Evolutionary conservation across 2,113 vertebrate genomes (phyloP).

Genomic region (Psettodes erumei): DNA sequence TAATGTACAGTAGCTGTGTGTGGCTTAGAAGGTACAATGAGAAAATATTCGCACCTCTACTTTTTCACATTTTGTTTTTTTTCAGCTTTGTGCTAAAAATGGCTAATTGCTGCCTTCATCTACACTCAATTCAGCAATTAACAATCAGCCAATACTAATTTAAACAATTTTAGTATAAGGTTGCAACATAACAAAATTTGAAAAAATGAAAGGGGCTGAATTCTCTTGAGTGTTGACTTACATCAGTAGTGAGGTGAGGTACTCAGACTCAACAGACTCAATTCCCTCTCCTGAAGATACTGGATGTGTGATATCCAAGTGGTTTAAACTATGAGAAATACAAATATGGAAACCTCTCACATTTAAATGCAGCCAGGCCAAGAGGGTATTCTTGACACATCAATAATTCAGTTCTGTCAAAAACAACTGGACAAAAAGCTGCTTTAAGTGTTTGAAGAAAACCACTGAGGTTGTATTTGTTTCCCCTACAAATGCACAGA

Average conservation of each 20-base stretch:
- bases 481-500: conserved; percentile 11
- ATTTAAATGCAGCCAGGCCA: conserved; percentile 8
- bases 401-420: conserved; percentile 28
- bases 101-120: no score
- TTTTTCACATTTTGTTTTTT: no score
- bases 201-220: no score
- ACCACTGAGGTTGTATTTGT: conserved; percentile 23
- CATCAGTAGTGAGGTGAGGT: background rate
- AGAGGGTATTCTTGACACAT: conserved; percentile 13
- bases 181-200: no score
- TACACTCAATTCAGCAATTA: no score
- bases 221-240: conserved; percentile 17
- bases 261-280: background rate
- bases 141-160: no score
- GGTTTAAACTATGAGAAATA: conserved; percentile 12
- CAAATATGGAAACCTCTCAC: conserved; percentile 7
- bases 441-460: conserved; percentile 27
- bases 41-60: no score
- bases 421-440: background rate
- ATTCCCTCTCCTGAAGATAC: background rate
- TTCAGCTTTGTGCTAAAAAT: no score
- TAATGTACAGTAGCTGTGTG: background rate
- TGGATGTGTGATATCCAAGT: background rate
- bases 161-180: no score
- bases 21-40: no score